Evolutionary conservation across 2,888 invertebrate genomes (phyloP).

Genomic region (Alcis repandata): DNA sequence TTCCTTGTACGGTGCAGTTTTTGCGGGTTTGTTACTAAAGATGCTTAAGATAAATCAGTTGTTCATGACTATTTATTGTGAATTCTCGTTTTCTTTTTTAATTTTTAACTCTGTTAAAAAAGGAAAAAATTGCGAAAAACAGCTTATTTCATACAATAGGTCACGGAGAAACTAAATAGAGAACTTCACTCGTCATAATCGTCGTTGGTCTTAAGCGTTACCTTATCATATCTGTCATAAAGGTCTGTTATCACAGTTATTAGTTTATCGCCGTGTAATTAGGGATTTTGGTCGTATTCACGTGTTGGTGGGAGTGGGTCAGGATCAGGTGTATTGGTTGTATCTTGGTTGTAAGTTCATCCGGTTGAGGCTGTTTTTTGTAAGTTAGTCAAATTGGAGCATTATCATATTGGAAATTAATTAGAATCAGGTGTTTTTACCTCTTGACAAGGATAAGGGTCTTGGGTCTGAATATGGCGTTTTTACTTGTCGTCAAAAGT

Average conservation of each 20-base stretch:
- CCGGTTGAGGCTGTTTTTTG: too few species aligned
- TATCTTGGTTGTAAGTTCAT: too few species aligned
- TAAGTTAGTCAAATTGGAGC: too few species aligned
- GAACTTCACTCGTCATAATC: not conserved
- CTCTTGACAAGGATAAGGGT: not conserved
- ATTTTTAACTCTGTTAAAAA: too few species aligned
- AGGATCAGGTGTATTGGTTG: not conserved
- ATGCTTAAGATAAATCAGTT: too few species aligned
- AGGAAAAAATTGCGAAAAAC: too few species aligned
- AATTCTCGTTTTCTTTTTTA: too few species aligned
- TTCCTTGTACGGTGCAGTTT: not conserved
- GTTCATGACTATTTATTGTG: too few species aligned
- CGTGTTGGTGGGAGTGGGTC: conserved; percentile 26
- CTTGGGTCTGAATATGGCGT: not conserved
- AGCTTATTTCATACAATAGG: too few species aligned
- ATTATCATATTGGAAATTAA: conserved; percentile 76
- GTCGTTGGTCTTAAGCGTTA: not conserved
- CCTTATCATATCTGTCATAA: conserved; percentile 10
- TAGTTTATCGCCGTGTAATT: conserved; percentile 4
- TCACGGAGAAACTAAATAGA: too few species aligned
- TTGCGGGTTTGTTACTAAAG: not conserved
- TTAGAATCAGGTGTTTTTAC: conserved; percentile 89
- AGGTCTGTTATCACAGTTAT: conserved; percentile 8
- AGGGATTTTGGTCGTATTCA: conserved; percentile 12
- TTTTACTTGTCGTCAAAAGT: not conserved